phyloP scores from a whole-genome alignment of 2,797 vertebrate genomes.

The Microhierax caerulescens region DNA sequence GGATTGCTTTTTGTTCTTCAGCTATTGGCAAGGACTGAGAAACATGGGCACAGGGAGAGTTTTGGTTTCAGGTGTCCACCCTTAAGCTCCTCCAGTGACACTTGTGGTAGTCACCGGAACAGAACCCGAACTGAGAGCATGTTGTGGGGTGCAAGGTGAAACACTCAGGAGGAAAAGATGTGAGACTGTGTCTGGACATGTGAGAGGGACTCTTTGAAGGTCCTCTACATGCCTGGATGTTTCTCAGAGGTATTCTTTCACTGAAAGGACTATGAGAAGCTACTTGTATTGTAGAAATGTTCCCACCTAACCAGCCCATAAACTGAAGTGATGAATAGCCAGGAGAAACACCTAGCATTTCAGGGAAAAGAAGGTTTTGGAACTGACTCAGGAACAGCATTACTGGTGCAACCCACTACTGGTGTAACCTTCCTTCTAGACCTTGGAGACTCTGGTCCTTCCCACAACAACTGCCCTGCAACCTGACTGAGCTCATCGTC shows the following conservation, averaged over 20 bases:
- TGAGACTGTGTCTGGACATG: neutral
- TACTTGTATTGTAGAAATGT: neutral
- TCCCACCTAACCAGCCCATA: neutral
- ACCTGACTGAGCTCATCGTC: fast-evolving
- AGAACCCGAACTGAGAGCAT: neutral
- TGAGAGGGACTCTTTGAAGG: neutral
- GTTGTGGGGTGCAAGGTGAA: neutral
- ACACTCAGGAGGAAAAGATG: neutral
- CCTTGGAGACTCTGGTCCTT: neutral
- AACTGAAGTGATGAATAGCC: neutral
- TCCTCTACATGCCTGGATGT: neutral
- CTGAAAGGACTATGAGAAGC: neutral
- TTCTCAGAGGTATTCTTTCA: neutral
- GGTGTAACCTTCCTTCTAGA: neutral
- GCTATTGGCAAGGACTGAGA: fast-evolving
- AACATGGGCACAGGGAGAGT: neutral
- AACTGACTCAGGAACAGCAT: neutral
- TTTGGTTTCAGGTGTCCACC: neutral
- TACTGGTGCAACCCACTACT: too few species aligned
- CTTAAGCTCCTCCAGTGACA: neutral
- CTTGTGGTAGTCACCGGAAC: neutral
- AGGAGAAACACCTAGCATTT: neutral
- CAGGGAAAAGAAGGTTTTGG: neutral
- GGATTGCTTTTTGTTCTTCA: neutral
- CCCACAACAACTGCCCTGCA: neutral